A percentile compares a stretch with the other conserved stretches of the same genome.
Evolutionary conservation across 1,140 invertebrate species (phyloP).

Genomic region (Anthonomus grandis): DNA sequence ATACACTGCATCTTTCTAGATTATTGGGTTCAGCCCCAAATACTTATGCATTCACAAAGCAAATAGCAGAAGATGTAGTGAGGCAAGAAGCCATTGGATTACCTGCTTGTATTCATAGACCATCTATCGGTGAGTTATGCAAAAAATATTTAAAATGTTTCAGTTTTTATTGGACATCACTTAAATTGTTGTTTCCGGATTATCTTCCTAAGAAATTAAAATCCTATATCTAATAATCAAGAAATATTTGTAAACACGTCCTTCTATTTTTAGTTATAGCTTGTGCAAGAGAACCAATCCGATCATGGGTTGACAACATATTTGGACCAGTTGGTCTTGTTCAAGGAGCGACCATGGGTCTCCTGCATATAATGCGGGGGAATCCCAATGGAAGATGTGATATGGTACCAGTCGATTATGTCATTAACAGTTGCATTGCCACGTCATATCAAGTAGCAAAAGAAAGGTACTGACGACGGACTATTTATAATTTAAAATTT

Average conservation of each 20-base stretch:
- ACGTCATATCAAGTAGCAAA: conserved; percentile 24
- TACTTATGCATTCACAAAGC: conserved; percentile 64
- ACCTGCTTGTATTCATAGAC: conserved; percentile 68
- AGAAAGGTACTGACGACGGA: neutral
- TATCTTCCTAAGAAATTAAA: too few species aligned
- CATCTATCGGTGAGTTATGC: conserved; percentile 60
- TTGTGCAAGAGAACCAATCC: conserved; percentile 53
- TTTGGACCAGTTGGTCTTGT: conserved; percentile 66
- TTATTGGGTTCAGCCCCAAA: conserved; percentile 59
- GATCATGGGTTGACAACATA: conserved; percentile 74
- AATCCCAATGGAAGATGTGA: conserved; percentile 56
- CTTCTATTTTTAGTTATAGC: conserved; percentile 50
- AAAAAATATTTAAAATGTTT: neutral
- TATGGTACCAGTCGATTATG: conserved; percentile 68
- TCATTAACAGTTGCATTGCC: conserved; percentile 65
- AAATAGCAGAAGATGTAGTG: conserved; percentile 58
- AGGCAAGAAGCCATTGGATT: conserved; percentile 49
- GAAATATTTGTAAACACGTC: neutral
- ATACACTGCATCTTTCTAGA: conserved; percentile 35
- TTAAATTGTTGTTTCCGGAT: neutral
- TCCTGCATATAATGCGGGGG: conserved; percentile 59
- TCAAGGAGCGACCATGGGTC: conserved; percentile 57
- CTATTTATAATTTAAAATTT: neutral
- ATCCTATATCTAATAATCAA: too few species aligned
- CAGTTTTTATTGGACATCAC: neutral